Evolutionary conservation across 2,113 vertebrate genomes (phyloP).

Genomic region (Tautogolabrus adspersus): DNA sequence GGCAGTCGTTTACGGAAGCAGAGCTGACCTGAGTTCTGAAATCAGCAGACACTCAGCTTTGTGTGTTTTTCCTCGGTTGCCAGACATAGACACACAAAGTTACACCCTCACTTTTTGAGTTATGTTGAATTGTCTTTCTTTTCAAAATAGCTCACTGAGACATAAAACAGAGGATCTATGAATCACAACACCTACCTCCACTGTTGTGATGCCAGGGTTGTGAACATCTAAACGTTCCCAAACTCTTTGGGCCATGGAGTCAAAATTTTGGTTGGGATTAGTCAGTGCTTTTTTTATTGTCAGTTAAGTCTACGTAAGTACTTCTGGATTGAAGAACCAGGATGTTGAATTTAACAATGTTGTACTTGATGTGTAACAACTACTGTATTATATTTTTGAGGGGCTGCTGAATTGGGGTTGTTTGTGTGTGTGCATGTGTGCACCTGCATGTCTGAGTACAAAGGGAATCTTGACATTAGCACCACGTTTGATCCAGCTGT

Average conservation of each 20-base stretch:
- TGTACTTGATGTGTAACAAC: conserved; percentile 8
- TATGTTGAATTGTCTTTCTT: conserved; percentile 2
- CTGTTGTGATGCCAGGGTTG: conserved; percentile 25
- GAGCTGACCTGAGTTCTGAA: not conserved
- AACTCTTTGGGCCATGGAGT: conserved; percentile 51
- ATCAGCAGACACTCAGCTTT: not conserved
- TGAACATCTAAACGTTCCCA: conserved; percentile 33
- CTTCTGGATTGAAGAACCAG: not conserved
- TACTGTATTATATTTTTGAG: not conserved
- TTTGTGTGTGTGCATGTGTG: conserved; percentile 25
- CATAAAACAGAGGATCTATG: conserved; percentile 23
- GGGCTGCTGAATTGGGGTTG: not conserved
- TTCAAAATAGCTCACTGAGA: conserved; percentile 33
- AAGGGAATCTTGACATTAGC: conserved; percentile 55
- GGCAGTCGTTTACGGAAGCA: not conserved
- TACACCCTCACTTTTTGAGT: not conserved
- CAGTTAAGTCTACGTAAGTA: conserved; percentile 1
- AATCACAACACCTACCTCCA: conserved; percentile 52
- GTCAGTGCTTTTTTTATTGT: conserved; percentile 25
- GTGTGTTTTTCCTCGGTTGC: not conserved
- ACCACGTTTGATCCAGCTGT: conserved; percentile 59
- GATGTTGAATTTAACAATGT: conserved; percentile 11
- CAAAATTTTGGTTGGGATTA: conserved; percentile 38
- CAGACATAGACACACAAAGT: not conserved
- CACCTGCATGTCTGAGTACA: conserved; percentile 57